Base-by-base conservation (phyloP, 2,888 invertebrate species). In the Nudaria mundana region DNA sequence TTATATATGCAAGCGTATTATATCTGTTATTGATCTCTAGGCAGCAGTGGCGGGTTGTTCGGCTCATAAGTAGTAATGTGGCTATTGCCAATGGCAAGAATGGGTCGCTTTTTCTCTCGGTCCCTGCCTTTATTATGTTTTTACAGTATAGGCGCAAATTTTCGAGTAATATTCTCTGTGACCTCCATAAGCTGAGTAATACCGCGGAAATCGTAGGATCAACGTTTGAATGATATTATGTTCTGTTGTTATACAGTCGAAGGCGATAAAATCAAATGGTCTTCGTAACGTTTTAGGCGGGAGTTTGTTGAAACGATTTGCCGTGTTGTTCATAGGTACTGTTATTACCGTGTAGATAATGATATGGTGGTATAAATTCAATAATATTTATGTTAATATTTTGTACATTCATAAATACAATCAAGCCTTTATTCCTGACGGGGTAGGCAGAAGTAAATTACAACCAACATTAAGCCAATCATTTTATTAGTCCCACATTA, bases 131-230 rank as follows among this genome's bases (percentile, higher is more conserved):
- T 64, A 61, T 65, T 66, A 62, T 63, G 59, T 71, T 63, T 59
- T 63, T 60, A 55, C 49, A 52, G 49, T 60, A 50, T 55, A 56
- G 52, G 52, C 48, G 58, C 53, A 63, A 70, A 66, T 66, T 63
- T 48, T 53, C 55, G 40, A 48, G 48, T 58, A 55, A 63, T 62
- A 47, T 24, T 18, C 34, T 43, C 49, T 33, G 44, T 63, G 63
- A 67, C 70, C 71, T 68, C 63, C 53, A 52, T 65, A 66, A 70
- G 66, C 68, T 51, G 41, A 36, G 56, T 52, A 52, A 68, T 66
- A 65, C 60, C 62, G 57, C 46, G 58, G 52, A 56, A 58, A 51
- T 45, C 56, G 64, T 62, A 30, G 41, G 48, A 49, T 58, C 48
- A 46, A 43, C 44, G 63, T 65, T 63, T 66, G 57, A 66, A 66